Conservation (phyloP, 1,140 invertebrate genomes). For the Melitaea cinxia region DNA sequence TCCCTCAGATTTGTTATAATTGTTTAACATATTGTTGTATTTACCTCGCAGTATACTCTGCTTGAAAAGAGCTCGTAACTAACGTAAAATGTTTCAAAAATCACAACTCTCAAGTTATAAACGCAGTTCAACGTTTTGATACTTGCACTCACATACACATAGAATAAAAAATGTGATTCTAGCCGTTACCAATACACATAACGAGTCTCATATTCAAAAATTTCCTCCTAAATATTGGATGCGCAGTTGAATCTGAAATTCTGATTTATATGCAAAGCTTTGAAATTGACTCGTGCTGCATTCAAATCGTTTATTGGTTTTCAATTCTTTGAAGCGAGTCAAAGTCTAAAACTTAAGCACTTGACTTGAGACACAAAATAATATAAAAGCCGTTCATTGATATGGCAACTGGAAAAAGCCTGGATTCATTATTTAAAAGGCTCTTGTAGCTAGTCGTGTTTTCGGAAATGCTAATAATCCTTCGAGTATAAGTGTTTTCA, state of each 20-base stretch:
- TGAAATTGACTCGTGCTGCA: constrained; percentile 23
- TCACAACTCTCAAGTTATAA: no score
- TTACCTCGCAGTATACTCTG: no score
- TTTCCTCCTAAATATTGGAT: constrained; percentile 9
- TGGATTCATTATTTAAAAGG: neutral
- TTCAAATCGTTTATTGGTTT: constrained; percentile 22
- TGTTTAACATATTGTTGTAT: no score
- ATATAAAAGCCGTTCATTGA: neutral
- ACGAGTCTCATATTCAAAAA: neutral
- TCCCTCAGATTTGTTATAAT: no score
- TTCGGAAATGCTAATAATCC: no score
- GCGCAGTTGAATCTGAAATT: constrained; percentile 19
- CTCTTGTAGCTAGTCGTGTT: no score
- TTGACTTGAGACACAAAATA: neutral
- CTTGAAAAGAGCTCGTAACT: no score
- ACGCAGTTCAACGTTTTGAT: no score
- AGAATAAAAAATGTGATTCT: neutral
- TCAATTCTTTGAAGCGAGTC: constrained; percentile 1
- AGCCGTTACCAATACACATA: neutral
- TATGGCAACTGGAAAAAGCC: no score
- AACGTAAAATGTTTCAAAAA: no score
- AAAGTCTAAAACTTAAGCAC: neutral
- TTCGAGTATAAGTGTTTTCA: no score
- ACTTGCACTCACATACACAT: no score
- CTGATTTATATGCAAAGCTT: constrained; percentile 33